These are phyloP conservation scores for Andrena bucephala DNA, from an alignment of 2,888 invertebrate species.

Conservation along the genomic window DNA sequence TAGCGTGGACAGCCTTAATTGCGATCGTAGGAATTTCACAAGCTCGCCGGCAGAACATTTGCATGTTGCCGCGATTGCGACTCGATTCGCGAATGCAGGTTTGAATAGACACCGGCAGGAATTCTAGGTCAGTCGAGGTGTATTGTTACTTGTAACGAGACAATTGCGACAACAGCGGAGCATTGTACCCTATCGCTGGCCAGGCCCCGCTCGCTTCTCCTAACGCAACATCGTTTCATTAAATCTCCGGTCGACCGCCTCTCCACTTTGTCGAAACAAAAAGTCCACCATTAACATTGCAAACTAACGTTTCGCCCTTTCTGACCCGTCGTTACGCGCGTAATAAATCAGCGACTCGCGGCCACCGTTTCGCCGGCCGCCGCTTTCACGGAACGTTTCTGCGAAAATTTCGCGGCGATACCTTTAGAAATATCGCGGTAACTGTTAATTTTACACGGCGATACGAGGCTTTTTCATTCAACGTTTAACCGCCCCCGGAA, in stretches of 20 bases:
- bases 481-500: conserved; percentile 62
- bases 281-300: conserved; percentile 66
- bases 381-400: conserved; percentile 39
- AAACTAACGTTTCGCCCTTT: conserved; percentile 64
- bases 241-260: conserved; percentile 42
- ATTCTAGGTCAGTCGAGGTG: conserved; percentile 68
- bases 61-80: conserved; percentile 65
- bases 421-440: conserved; percentile 60
- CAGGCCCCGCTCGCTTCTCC: conserved; percentile 24
- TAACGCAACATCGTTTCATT: conserved; percentile 63
- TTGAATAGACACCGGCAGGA: conserved; percentile 65
- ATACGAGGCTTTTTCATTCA: conserved; percentile 32
- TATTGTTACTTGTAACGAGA: conserved; percentile 67
- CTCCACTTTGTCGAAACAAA: conserved; percentile 52
- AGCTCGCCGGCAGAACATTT: conserved; percentile 46
- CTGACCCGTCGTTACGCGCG: conserved; percentile 40
- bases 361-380: conserved; percentile 1
- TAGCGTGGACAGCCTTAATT: conserved; percentile 49
- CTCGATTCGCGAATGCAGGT: conserved; percentile 63
- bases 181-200: conserved; percentile 32
- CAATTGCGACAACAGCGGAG: conserved; percentile 67
- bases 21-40: conserved; percentile 53
- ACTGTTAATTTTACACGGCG: conserved; percentile 46
- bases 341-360: conserved; percentile 30
- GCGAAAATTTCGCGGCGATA: conserved; percentile 50